These are phyloP conservation scores for Moxostoma hubbsi DNA, from an alignment of 2,797 vertebrate species.

Conservation along the genomic window DNA sequence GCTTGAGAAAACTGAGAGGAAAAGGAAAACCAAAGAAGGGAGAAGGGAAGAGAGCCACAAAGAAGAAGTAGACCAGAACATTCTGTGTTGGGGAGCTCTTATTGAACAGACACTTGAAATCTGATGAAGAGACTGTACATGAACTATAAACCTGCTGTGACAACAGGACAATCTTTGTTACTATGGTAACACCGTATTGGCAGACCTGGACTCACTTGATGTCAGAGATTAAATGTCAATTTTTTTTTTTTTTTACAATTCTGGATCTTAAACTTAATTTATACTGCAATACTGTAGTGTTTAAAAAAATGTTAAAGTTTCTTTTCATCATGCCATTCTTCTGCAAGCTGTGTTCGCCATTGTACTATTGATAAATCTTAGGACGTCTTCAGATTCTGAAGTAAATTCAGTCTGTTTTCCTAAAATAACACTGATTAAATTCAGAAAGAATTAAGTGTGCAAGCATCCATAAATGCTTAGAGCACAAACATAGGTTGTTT, in stretches of 20 bases:
- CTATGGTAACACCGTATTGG: background rate
- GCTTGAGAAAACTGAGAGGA: constrained; percentile 89
- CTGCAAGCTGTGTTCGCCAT: background rate
- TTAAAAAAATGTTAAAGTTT: background rate
- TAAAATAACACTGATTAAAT: background rate
- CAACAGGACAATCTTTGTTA: constrained; percentile 22
- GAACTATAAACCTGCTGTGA: background rate
- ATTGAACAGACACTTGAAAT: background rate
- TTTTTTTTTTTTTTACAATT: background rate
- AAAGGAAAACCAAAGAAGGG: constrained; percentile 93
- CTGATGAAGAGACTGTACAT: background rate
- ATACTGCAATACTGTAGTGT: background rate
- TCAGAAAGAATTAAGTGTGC: too few relatives aligned
- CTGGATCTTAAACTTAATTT: background rate
- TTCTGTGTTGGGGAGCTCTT: background rate
- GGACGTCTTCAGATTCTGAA: background rate
- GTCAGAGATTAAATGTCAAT: constrained; percentile 7
- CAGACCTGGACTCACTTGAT: background rate
- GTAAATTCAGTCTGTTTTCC: background rate
- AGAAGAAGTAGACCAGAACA: constrained; percentile 82
- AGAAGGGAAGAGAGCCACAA: constrained; percentile 90
- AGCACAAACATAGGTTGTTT: too few relatives aligned
- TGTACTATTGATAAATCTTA: background rate
- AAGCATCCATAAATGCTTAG: too few relatives aligned
- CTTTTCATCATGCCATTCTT: background rate